phyloP scores from a whole-genome alignment of 2,113 vertebrate species.

The Sphyrna mokarran region DNA sequence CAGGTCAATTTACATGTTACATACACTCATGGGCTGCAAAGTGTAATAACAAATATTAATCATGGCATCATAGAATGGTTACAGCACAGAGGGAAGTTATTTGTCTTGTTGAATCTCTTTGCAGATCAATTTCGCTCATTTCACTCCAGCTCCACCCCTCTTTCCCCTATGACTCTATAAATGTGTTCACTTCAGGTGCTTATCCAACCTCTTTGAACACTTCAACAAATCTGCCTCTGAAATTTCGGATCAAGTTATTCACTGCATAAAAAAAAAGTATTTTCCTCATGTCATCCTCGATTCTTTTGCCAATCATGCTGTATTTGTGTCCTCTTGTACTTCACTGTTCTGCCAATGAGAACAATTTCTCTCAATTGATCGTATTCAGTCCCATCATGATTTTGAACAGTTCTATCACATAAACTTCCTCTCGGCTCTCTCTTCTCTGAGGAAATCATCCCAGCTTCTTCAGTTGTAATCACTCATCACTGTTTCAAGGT shows the following conservation, averaged over 20 bases:
- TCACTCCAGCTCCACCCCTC: not conserved
- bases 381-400: not conserved
- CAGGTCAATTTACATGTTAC: too few species aligned
- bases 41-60: not conserved
- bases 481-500: not conserved
- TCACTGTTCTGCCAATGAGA: not conserved
- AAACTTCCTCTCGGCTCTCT: too few species aligned
- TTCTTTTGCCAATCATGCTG: not conserved
- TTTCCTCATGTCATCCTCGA: not conserved
- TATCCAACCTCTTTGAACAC: not conserved
- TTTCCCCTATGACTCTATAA: not conserved
- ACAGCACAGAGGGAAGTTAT: not conserved
- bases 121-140: not conserved
- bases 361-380: too few species aligned
- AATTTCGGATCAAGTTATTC: not conserved
- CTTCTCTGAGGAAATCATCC: not conserved
- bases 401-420: not conserved
- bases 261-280: too few species aligned
- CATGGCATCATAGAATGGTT: not conserved
- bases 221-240: not conserved
- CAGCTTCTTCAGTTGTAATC: not conserved
- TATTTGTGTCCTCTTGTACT: not conserved
- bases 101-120: not conserved
- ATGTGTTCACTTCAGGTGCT: not conserved
- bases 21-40: not conserved